Percentiles rank a stretch among this genome's conserved stretches.
These are phyloP conservation scores for Amblyteles armatorius DNA, from an alignment of 2,888 invertebrate genomes.

Conservation along the genomic window DNA sequence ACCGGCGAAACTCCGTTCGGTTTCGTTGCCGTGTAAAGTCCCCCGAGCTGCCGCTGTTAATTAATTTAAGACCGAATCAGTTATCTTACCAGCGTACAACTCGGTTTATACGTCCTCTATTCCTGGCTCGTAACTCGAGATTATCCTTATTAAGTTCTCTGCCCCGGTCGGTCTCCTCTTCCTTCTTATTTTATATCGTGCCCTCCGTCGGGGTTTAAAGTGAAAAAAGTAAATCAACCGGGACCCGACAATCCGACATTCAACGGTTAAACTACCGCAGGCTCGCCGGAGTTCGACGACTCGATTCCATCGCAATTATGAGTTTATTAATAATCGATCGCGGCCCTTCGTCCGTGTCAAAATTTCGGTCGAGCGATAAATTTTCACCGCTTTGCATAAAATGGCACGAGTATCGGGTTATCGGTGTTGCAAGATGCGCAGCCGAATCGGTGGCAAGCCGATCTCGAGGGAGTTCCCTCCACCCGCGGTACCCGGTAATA, in stretches of 20 bases:
- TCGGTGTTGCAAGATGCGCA: conserved; percentile 12
- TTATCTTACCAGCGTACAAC: background rate
- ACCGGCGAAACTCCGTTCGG: conserved; percentile 6
- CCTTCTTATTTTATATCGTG: background rate
- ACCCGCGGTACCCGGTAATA: conserved; percentile 2
- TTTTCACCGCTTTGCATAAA: background rate
- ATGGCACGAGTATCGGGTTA: background rate
- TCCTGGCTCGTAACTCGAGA: conserved; percentile 26
- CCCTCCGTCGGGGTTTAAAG: background rate
- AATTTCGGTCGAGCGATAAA: conserved; percentile 11
- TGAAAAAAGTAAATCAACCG: background rate
- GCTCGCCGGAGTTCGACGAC: conserved; percentile 8
- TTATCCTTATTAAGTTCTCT: conserved; percentile 38
- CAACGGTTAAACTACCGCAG: background rate
- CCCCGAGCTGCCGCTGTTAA: background rate
- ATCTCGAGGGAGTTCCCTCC: conserved; percentile 43
- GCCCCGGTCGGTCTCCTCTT: background rate
- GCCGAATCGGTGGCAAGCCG: conserved; percentile 36
- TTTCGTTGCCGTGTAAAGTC: conserved; percentile 20
- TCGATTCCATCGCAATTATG: background rate
- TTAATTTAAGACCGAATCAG: conserved; percentile 31
- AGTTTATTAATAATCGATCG: conserved; percentile 2
- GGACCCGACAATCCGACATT: background rate
- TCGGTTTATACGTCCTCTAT: conserved; percentile 8
- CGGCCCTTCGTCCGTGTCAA: background rate